phyloP scores from a whole-genome alignment of 2,888 invertebrate genomes.

The Dicycla oo region DNA sequence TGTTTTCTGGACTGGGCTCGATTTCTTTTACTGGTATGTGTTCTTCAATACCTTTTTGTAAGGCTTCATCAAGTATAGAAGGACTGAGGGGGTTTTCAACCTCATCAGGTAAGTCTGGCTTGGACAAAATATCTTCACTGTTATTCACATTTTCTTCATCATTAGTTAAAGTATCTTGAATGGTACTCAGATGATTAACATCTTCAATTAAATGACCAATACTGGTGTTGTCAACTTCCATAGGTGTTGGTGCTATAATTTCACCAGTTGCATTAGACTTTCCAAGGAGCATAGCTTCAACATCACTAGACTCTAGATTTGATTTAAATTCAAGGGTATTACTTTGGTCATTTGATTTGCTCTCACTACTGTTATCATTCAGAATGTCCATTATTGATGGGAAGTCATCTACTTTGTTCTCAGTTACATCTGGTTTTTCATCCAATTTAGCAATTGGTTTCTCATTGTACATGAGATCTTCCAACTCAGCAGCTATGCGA shows the following conservation, averaged over 20 bases:
- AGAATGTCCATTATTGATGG: conserved; percentile 89
- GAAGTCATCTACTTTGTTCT: conserved; percentile 82
- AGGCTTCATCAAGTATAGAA: conserved; percentile 84
- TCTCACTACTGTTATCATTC: conserved; percentile 77
- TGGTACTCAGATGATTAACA: conserved; percentile 72
- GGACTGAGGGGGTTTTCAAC: conserved; percentile 82
- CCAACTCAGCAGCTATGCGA: conserved; percentile 87
- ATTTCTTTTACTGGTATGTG: conserved; percentile 70
- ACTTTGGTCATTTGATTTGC: conserved; percentile 72
- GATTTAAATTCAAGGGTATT: conserved; percentile 74
- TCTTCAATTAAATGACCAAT: conserved; percentile 75
- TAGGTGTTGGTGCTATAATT: conserved; percentile 67
- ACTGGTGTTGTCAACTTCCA: conserved; percentile 79
- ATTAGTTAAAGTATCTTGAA: conserved; percentile 57
- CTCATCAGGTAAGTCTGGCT: conserved; percentile 64
- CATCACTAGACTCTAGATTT: conserved; percentile 84
- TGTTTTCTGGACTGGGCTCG: conserved; percentile 25
- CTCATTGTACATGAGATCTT: conserved; percentile 87
- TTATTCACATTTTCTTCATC: conserved; percentile 50
- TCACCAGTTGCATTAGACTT: conserved; percentile 71
- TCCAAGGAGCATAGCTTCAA: conserved; percentile 87
- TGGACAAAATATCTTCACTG: conserved; percentile 58
- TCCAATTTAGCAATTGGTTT: conserved; percentile 74
- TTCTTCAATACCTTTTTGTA: conserved; percentile 82
- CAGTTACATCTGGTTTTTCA: conserved; percentile 74